Base-by-base conservation (phyloP, 2,113 vertebrate species). In the Barnardius zonarius region DNA sequence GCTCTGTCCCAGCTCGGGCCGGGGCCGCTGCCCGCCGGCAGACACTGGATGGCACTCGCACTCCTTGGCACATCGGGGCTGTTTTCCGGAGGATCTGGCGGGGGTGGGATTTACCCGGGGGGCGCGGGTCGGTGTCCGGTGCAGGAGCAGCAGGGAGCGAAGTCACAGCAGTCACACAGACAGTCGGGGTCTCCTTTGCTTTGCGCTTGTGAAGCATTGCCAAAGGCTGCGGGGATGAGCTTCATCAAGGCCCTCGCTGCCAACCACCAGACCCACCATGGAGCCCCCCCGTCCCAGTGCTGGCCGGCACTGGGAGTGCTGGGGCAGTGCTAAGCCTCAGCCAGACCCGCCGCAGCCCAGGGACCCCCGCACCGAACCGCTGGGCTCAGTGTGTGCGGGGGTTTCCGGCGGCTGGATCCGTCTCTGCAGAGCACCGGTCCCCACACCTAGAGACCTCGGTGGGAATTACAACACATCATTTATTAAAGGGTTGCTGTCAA, bases 401-500 rank as follows among this genome's bases (percentile, higher is more conserved):
- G 17, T 46, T 69, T n/a, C 37, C 88, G 4, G 55, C 35, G 6
- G 9, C 33, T 41, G 39, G 22, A 28, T 23, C 9, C 78, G 61
- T 63, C 59, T 8, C 41, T 2, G 11, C 24, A 2, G 31, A n/a
- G 66, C 93, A 6, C 13, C 4, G 5, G 18, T 51, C 76, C 86
- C 70, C 59, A 11, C 84, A 81, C 54, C 68, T 31, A 1, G n/a
- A 7, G 83, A 78, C 27, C 55, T 8, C 23, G 52, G 77, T 30
- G 86, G 67, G 86, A 96, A 89, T 86, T 88, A 83, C 88, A 79
- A 28, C 46, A 77, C 88, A 93, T 95, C 91, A 90, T 94, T 95
- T 95, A 96, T 96, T 96, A 94, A 94, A 89, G 79, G 72, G 8
- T 35, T 78, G 78, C 93, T 94, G 95, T 88, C 96, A 96, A 84